Percentiles rank a stretch among this genome's conserved stretches.
Conservation (phyloP, 2,888 invertebrate genomes). For the Temnothorax rugatulus region DNA sequence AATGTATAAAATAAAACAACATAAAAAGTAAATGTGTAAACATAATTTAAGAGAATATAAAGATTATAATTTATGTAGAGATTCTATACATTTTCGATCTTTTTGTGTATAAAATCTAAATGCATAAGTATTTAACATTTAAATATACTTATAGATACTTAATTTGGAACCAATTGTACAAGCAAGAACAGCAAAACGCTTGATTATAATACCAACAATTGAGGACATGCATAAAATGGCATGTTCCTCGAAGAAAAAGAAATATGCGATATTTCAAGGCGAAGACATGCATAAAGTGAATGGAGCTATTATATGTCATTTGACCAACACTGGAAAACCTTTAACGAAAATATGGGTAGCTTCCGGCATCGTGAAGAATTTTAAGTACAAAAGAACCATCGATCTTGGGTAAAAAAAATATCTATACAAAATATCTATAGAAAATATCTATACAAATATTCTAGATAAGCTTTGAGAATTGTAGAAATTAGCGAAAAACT, state of each 20-base stretch:
- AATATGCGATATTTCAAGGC: constrained; percentile 56
- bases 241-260: constrained; percentile 54
- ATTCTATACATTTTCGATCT: background rate
- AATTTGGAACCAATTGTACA: background rate
- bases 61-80: background rate
- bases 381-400: constrained; percentile 69
- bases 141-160: background rate
- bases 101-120: background rate
- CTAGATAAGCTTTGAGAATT: background rate
- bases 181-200: background rate
- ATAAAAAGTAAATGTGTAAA: background rate
- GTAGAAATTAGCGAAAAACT: background rate
- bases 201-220: background rate
- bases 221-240: constrained; percentile 58
- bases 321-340: constrained; percentile 56
- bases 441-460: no score
- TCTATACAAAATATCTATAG: background rate
- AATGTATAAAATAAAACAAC: background rate
- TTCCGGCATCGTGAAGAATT: constrained; percentile 68
- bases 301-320: constrained; percentile 55
- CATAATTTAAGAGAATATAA: background rate
- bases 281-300: constrained; percentile 59
- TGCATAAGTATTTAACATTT: background rate
- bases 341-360: constrained; percentile 57
- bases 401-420: constrained; percentile 69